Evolutionary conservation across 1,140 invertebrate genomes (phyloP), one percentile per base, ranked within the genome.

Genomic region (Callitettix versicolor): DNA sequence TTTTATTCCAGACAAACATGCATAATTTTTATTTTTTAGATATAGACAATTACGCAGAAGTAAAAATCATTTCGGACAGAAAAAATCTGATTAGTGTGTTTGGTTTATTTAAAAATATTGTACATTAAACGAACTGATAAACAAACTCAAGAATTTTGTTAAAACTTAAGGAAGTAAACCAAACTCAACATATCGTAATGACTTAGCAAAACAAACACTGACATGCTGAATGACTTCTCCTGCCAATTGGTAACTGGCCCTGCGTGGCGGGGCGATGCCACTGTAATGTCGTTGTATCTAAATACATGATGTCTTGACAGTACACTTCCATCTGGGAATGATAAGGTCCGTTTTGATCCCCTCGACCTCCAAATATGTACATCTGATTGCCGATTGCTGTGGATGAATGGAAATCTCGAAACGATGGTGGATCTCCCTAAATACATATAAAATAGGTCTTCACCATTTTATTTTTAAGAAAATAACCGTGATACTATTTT

Each of bases 191-290:
- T n/a, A n/a, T n/a, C n/a, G n/a, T n/a, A n/a, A 30, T 30, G 9
- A 3, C 26, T 30, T 30, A 30, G 9, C 26, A 30, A 30, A 30
- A 30, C 26, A 30, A 30, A 30, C 26, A 30, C 80, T 78, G 74
- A 90, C 86, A 91, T 60, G 89, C 85, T 60, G 90, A 91, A 73
- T 94, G 91, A 67, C 88, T 91, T 30, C 91, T 73, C 58, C 91
- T 71, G 42, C 89, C 89, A 54, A 76, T 70, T 4, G 89, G 64
- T 60, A 76, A 71, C 20, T 74, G 70, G 14, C 81, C 81, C 12
- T 65, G 70, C 6, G 76, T 73, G 7, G 69, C 63, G 36, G 81
- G 73, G n/a, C 72, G 70, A 21, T 76, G 67, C 90, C 91, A 94
- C 41, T 71, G 76, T 44, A 78, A 75, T 14, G 76, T 79, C 41